Evolutionary conservation across 2,888 invertebrate species (phyloP).

Genomic region (Teleogryllus oceanicus): DNA sequence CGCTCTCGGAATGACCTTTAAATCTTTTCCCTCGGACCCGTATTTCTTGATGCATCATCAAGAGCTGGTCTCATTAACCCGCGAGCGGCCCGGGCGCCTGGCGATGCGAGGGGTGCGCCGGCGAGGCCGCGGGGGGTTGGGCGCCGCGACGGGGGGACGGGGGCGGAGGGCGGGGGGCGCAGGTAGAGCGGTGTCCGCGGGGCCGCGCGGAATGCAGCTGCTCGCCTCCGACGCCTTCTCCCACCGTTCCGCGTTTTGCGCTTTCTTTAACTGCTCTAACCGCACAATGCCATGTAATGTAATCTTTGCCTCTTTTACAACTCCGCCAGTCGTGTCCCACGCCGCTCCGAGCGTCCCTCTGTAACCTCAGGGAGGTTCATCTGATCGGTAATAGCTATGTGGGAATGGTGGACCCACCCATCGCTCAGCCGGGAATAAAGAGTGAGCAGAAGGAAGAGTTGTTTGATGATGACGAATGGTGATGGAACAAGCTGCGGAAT

Average conservation of each 20-base stretch:
- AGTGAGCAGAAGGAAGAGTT: too few species aligned
- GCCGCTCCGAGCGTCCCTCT: too few species aligned
- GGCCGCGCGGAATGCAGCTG: background rate
- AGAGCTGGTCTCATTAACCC: background rate
- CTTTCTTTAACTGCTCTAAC: background rate
- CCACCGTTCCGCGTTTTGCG: background rate
- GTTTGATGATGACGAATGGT: too few species aligned
- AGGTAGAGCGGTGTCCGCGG: background rate
- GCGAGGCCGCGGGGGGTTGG: background rate
- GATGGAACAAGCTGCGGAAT: too few species aligned
- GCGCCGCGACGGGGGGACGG: background rate
- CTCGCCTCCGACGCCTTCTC: background rate
- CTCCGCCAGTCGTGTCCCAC: too few species aligned
- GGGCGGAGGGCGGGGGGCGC: background rate
- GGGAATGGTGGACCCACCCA: too few species aligned
- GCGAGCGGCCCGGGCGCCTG: background rate
- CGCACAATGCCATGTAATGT: too few species aligned
- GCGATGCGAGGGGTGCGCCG: background rate
- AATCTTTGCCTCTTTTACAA: too few species aligned
- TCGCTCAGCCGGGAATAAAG: too few species aligned
- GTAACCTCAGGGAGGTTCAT: too few species aligned
- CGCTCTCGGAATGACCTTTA: conserved; percentile 18
- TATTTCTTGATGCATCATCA: conserved; percentile 11
- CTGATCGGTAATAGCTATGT: too few species aligned
- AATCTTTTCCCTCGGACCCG: conserved; percentile 18